A percentile compares a stretch with the other conserved stretches of the same genome.
Evolutionary conservation across 2,797 vertebrate genomes (phyloP).

Genomic region (Epinephelus malabaricus): DNA sequence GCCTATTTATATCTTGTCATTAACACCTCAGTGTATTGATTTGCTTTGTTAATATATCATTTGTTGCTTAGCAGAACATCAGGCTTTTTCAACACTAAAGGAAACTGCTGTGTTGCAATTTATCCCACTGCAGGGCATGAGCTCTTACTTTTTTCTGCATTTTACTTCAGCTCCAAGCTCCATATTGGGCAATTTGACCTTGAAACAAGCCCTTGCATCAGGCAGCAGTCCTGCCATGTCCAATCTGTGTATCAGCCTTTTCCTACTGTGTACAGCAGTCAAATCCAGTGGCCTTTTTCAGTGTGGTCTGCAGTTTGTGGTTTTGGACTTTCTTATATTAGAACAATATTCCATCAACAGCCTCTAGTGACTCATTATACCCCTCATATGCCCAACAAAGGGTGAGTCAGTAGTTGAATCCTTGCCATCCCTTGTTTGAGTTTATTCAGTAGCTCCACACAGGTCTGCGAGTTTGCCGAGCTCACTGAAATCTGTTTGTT

Average conservation of each 20-base stretch:
- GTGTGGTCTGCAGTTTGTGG: slow-evolving; percentile 4
- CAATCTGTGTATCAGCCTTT: neutral
- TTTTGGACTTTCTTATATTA: slow-evolving; percentile 9
- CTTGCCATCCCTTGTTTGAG: slow-evolving; percentile 73
- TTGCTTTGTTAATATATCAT: neutral
- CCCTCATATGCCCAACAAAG: slow-evolving; percentile 36
- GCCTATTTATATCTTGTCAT: slow-evolving; percentile 10
- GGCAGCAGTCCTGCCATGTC: slow-evolving; percentile 11
- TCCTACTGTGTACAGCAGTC: slow-evolving; percentile 12
- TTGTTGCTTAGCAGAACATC: neutral
- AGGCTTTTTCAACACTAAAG: neutral
- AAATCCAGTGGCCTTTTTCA: neutral
- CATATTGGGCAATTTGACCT: slow-evolving; percentile 12
- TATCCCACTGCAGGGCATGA: neutral
- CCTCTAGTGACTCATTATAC: slow-evolving; percentile 64
- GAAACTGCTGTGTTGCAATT: neutral
- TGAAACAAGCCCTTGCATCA: neutral
- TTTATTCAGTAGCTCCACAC: slow-evolving; percentile 35
- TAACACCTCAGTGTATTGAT: slow-evolving; percentile 2
- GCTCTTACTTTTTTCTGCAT: neutral
- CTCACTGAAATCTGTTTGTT: slow-evolving; percentile 25
- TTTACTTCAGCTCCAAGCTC: slow-evolving; percentile 12
- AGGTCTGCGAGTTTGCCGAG: slow-evolving; percentile 18
- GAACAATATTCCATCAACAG: slow-evolving; percentile 47
- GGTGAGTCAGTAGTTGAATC: slow-evolving; percentile 71